These are phyloP conservation scores for Ischnura elegans DNA, from an alignment of 2,888 invertebrate species.

Conservation along the genomic window DNA sequence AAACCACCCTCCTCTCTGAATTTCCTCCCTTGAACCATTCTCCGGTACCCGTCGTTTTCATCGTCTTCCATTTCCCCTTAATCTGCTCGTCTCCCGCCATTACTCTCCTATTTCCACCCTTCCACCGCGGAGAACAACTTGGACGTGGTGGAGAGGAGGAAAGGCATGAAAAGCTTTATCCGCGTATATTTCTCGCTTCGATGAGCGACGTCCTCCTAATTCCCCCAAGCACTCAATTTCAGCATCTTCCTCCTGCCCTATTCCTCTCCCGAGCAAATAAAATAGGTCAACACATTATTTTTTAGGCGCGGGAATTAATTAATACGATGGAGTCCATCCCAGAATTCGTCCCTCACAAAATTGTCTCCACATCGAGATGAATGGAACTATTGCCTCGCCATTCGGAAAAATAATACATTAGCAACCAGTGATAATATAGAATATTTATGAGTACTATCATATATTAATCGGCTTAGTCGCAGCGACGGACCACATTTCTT, in stretches of 20 bases:
- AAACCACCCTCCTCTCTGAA: neutral
- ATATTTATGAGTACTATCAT: too few relatives aligned
- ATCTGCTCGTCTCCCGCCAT: neutral
- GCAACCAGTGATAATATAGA: too few relatives aligned
- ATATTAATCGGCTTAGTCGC: too few relatives aligned
- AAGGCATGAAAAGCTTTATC: neutral
- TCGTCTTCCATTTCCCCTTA: slow-evolving; percentile 31
- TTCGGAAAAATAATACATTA: too few relatives aligned
- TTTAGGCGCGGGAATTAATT: neutral
- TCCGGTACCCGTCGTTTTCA: neutral
- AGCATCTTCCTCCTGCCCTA: neutral
- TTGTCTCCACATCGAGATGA: neutral
- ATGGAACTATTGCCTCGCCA: too few relatives aligned
- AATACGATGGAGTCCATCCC: neutral
- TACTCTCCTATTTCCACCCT: neutral
- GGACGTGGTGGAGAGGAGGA: neutral
- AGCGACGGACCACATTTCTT: too few relatives aligned
- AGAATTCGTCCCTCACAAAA: too few relatives aligned
- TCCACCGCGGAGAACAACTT: neutral
- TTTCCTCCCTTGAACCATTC: neutral
- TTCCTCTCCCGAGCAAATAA: neutral
- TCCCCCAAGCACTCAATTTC: neutral
- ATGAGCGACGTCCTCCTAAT: neutral
- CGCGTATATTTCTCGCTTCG: neutral
- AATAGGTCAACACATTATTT: neutral